A percentile compares a stretch with the other conserved stretches of the same genome.
Evolutionary conservation across 1,140 invertebrate species (phyloP).

Genomic region (Macrotrachela quadricornifera): DNA sequence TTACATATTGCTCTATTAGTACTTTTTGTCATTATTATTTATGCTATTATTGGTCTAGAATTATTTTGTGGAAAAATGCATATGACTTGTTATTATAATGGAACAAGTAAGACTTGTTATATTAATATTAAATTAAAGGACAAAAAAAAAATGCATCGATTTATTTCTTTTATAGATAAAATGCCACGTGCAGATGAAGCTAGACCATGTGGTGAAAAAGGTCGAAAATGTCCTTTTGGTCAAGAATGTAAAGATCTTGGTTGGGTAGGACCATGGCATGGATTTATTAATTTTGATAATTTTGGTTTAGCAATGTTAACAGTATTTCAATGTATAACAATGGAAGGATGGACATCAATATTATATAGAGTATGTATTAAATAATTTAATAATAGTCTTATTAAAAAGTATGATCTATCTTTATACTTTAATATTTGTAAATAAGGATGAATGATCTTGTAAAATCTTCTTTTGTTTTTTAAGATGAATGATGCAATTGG

Average conservation of each 20-base stretch:
- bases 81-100: constrained; percentile 52
- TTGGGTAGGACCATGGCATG: constrained; percentile 79
- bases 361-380: constrained; percentile 58
- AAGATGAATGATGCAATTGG: constrained; percentile 88
- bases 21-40: constrained; percentile 98
- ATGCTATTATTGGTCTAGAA: constrained; percentile 95
- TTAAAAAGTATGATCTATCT: too few relatives aligned
- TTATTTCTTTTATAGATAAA: constrained; percentile 48
- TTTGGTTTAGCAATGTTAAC: constrained; percentile 95
- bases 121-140: too few relatives aligned
- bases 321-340: constrained; percentile 94
- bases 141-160: too few relatives aligned
- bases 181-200: too few relatives aligned
- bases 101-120: too few relatives aligned
- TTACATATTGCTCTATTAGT: constrained; percentile 95
- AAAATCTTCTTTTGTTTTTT: not conserved
- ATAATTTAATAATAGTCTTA: too few relatives aligned
- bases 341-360: constrained; percentile 93
- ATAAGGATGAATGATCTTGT: too few relatives aligned
- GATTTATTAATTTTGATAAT: constrained; percentile 97
- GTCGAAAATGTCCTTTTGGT: not conserved
- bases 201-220: too few relatives aligned
- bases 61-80: constrained; percentile 92
- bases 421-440: too few relatives aligned
- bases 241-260: not conserved